These are phyloP conservation scores for Turritopsis dohrnii DNA, from an alignment of 30 jellyfish, hydroid and myxozoan species.

Conservation along the genomic window DNA sequence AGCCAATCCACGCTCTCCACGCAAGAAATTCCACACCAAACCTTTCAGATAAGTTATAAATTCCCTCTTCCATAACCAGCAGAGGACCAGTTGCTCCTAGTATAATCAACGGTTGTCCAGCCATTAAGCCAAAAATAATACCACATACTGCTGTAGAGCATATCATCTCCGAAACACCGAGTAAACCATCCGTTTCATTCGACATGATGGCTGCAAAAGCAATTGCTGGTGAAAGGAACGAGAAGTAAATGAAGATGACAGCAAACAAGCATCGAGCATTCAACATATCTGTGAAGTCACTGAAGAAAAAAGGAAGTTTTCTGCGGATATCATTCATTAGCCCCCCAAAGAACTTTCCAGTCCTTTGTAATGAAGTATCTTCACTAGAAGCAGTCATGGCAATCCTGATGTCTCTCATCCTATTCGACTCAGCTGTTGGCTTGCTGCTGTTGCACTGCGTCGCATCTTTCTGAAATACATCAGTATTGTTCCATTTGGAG, in stretches of 20 bases:
- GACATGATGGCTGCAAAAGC: slow-evolving; percentile 77
- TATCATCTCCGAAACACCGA: slow-evolving; percentile 81
- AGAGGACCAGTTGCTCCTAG: slow-evolving; percentile 90
- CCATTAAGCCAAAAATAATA: slow-evolving; percentile 46
- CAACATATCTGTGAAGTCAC: slow-evolving; percentile 54
- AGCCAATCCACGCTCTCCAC: slow-evolving; percentile 87
- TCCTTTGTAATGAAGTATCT: slow-evolving; percentile 51
- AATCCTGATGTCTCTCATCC: not conserved
- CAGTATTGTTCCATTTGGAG: slow-evolving; percentile 30
- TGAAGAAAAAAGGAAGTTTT: slow-evolving; percentile 40
- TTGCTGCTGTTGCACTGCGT: slow-evolving; percentile 4
- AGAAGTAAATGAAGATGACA: slow-evolving; percentile 53
- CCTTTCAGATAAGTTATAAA: slow-evolving; percentile 40
- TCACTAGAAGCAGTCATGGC: not conserved
- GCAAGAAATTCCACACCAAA: slow-evolving; percentile 68
- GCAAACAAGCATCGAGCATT: slow-evolving; percentile 57
- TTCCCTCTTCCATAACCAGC: slow-evolving; percentile 60
- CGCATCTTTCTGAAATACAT: not conserved
- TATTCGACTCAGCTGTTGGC: not conserved
- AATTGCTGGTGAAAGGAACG: slow-evolving; percentile 75
- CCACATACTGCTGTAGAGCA: slow-evolving; percentile 65
- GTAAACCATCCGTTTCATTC: slow-evolving; percentile 49
- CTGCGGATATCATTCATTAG: slow-evolving; percentile 56
- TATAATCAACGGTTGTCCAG: slow-evolving; percentile 83
- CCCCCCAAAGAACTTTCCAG: slow-evolving; percentile 61